These are phyloP conservation scores for Leptopilina boulardi DNA, from an alignment of 1,140 invertebrate genomes.

Conservation along the genomic window DNA sequence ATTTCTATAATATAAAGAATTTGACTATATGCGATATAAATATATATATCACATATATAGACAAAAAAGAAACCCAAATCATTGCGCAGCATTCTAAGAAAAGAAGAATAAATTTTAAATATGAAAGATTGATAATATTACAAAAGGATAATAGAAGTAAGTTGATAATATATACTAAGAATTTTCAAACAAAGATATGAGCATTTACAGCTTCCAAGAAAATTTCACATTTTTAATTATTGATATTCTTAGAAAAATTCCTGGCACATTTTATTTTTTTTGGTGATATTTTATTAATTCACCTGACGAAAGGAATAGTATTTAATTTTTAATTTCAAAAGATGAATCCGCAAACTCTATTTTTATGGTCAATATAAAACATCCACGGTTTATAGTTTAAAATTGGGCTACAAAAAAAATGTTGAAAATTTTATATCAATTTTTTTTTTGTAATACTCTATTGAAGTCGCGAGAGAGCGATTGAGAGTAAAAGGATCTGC, in stretches of 20 bases:
- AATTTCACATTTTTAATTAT: not conserved
- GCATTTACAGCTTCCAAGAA: conserved; percentile 15
- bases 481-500: conserved; percentile 34
- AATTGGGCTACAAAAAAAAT: too few species aligned
- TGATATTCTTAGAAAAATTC: conserved; percentile 5
- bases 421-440: too few species aligned
- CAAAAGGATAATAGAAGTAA: not conserved
- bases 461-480: conserved; percentile 47
- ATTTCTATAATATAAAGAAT: too few species aligned
- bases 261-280: not conserved
- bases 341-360: too few species aligned
- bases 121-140: conserved; percentile 1
- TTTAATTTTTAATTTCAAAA: not conserved
- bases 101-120: not conserved
- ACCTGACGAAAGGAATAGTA: not conserved
- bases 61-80: not conserved
- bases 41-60: not conserved
- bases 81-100: not conserved
- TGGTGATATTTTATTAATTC: not conserved
- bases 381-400: too few species aligned
- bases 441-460: conserved; percentile 36
- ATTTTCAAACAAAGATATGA: not conserved
- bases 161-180: conserved; percentile 2
- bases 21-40: too few species aligned
- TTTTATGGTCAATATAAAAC: too few species aligned